phyloP scores from a whole-genome alignment of 2,888 invertebrate genomes.

The Drosophila seclusa region DNA sequence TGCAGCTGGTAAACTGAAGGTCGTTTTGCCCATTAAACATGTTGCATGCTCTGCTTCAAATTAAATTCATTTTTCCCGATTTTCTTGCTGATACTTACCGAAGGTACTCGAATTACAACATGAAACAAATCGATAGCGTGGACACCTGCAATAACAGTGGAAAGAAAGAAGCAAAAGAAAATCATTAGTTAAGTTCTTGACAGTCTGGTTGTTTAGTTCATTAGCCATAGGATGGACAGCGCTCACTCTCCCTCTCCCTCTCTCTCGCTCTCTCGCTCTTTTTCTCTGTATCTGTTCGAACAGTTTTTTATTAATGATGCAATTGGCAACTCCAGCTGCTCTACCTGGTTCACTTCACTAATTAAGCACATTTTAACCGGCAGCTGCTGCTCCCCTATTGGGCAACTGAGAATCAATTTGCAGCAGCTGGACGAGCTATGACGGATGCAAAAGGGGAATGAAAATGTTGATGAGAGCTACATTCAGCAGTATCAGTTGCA shows the following conservation, averaged over 20 bases:
- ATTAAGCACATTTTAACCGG: conserved; percentile 38
- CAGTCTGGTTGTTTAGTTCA: conserved; percentile 36
- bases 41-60: neutral
- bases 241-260: too few species aligned
- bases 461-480: neutral
- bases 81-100: conserved; percentile 57
- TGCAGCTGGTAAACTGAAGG: neutral
- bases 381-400: conserved; percentile 29
- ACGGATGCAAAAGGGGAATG: conserved; percentile 9
- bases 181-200: conserved; percentile 39
- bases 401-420: conserved; percentile 43
- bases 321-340: conserved; percentile 53
- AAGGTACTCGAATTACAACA: conserved; percentile 76
- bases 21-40: neutral
- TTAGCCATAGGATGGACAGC: conserved; percentile 24
- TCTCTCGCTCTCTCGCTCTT: neutral
- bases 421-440: conserved; percentile 3
- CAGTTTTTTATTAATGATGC: conserved; percentile 61
- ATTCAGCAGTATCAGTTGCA: conserved; percentile 20
- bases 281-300: neutral
- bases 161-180: neutral
- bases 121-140: conserved; percentile 69
- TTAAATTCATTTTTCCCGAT: conserved; percentile 19
- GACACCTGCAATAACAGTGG: conserved; percentile 63
- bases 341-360: conserved; percentile 29